Evolutionary conservation across 2,888 invertebrate species (phyloP), one percentile per base, ranked within the genome.

Genomic region (Cyrtodaria siliqua): DNA sequence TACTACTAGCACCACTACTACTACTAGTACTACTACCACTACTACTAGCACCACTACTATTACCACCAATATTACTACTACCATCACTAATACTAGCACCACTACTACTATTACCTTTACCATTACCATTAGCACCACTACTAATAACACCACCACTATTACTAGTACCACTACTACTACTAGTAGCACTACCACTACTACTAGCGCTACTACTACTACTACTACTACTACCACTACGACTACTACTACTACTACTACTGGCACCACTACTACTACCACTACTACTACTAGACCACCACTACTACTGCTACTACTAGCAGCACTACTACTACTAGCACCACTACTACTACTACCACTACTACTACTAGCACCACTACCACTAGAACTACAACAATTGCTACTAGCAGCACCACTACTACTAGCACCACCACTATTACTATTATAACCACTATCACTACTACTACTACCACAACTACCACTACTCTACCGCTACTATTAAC

Each of bases 161-260:
- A 47, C 47, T 47, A 47, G 8, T 47, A 47, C 18, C 3, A 47
- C 18, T 47, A 47, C 47, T 47, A 47, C 47, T 47, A 47, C 47
- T 47, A 47, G 8, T 47, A 47, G 8, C 16, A 47, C 47, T 47
- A 47, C 47, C 16, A 47, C 6, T 47, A 47, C 47, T 47, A 47
- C 47, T 47, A 47, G 3, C 16, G 16, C 47, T 47, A 47, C 47
- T 47, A 47, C 47, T 47, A 47, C 47, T 47, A 47, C 47, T 47
- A 47, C 47, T 47, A 47, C 47, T 16, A 20, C 47, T 47, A 20
- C 47, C 16, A 20, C 47, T 47, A 20, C 47, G 4, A 20, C 47
- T 47, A 20, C 47, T 47, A 20, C 47, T 47, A 47, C 47, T 47
- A 47, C 47, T 47, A 47, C 47, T 47, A 9, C 47, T 47, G 16